A percentile compares a stretch with the other conserved stretches of the same genome.
These are phyloP conservation scores for Bagarius yarrelli DNA, from an alignment of 2,113 vertebrate genomes.

Conservation along the genomic window DNA sequence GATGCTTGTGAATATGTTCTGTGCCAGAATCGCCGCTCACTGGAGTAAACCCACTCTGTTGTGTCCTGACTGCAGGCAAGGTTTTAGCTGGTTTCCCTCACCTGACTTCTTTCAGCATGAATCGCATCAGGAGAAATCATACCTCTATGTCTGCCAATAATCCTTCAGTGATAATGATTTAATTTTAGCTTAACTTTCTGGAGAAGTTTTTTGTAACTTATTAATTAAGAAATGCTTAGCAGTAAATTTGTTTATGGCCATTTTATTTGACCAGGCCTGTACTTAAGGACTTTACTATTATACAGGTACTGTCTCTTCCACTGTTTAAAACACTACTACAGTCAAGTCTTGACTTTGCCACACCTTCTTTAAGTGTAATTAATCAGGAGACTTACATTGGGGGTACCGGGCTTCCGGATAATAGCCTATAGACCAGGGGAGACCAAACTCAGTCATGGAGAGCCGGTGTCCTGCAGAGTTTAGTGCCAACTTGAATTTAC, in stretches of 20 bases:
- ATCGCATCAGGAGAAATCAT: neutral
- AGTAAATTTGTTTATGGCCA: neutral
- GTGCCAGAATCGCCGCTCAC: neutral
- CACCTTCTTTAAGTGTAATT: no score
- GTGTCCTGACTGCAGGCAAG: neutral
- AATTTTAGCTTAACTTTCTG: neutral
- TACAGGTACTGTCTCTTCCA: no score
- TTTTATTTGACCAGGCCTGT: neutral
- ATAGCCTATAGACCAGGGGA: no score
- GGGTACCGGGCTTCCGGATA: no score
- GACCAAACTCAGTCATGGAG: no score
- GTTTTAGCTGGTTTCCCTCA: conserved; percentile 2
- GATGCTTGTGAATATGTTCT: neutral
- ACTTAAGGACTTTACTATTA: neutral
- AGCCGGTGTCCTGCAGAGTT: no score
- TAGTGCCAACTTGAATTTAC: no score
- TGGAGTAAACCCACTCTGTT: conserved; percentile 2
- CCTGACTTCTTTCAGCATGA: conserved; percentile 3
- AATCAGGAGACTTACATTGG: no score
- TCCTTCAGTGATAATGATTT: conserved; percentile 5
- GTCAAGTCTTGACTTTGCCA: no score
- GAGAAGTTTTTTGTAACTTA: neutral
- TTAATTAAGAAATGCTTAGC: neutral
- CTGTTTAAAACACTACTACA: no score
- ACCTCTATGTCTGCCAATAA: neutral